Percentiles rank a stretch among this genome's conserved stretches.
phyloP scores from a whole-genome alignment of 23 tunicate genomes.

The Ascidia mentula region DNA sequence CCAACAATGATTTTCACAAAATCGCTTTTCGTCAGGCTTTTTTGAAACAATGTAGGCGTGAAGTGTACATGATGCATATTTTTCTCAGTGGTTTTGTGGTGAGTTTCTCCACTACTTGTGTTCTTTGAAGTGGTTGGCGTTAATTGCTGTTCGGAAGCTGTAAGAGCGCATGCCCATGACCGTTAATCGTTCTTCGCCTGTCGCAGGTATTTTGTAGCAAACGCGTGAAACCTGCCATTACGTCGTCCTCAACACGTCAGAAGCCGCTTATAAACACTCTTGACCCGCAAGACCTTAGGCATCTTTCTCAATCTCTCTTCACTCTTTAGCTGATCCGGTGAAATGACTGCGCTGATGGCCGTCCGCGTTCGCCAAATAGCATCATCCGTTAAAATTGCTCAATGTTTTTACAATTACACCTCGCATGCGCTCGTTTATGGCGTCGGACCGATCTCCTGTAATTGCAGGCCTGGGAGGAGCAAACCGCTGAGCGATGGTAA shows the following conservation, averaged over 20 bases:
- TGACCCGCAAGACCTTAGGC: background rate
- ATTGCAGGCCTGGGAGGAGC: background rate
- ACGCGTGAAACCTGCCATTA: background rate
- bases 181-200: background rate
- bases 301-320: background rate
- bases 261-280: background rate
- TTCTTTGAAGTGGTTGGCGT: constrained; percentile 5
- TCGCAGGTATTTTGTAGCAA: background rate
- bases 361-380: background rate
- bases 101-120: background rate
- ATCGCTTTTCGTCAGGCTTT: no score
- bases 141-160: background rate
- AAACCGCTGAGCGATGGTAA: background rate
- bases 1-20: no score
- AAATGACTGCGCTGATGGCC: background rate
- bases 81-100: background rate
- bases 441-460: background rate
- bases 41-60: no score
- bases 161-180: background rate
- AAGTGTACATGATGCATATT: no score
- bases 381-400: no score
- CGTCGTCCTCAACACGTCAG: background rate
- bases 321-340: no score
- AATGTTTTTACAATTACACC: background rate
- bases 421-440: background rate